These are phyloP conservation scores for Abrostola triplasia DNA, from an alignment of 2,888 invertebrate genomes.

Conservation along the genomic window DNA sequence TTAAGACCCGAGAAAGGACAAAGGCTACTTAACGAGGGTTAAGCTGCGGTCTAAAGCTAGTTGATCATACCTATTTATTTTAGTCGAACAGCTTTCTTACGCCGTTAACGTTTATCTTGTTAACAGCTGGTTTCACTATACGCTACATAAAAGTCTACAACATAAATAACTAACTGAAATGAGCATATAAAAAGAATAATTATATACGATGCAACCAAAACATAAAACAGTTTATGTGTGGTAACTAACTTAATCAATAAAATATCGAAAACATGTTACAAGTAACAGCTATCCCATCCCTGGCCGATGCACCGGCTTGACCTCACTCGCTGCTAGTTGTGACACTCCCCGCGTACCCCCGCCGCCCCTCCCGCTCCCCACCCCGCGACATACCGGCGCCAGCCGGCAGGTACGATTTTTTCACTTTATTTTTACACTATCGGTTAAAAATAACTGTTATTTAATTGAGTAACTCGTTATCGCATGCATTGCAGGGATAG, in stretches of 20 bases:
- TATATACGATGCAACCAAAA: too few relatives aligned
- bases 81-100: too few relatives aligned
- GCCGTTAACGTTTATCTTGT: too few relatives aligned
- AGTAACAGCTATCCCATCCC: constrained; percentile 54
- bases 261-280: constrained; percentile 26
- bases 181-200: too few relatives aligned
- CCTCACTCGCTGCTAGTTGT: constrained; percentile 71
- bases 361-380: constrained; percentile 50
- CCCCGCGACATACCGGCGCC: constrained; percentile 80
- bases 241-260: background rate
- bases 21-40: too few relatives aligned
- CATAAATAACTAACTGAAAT: too few relatives aligned
- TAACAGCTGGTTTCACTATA: too few relatives aligned
- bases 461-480: constrained; percentile 40
- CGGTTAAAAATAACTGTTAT: constrained; percentile 47
- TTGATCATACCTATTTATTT: too few relatives aligned
- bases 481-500: constrained; percentile 1
- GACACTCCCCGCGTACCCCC: constrained; percentile 57
- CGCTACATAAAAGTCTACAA: too few relatives aligned
- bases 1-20: too few relatives aligned
- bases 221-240: too few relatives aligned
- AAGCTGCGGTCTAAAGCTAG: too few relatives aligned
- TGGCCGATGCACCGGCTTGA: constrained; percentile 77
- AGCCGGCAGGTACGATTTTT: constrained; percentile 67
- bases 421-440: constrained; percentile 52